Percentiles rank a stretch among this genome's conserved stretches.
phyloP scores from a whole-genome alignment of 2,888 invertebrate species.

The Alloscopus bannaensis region DNA sequence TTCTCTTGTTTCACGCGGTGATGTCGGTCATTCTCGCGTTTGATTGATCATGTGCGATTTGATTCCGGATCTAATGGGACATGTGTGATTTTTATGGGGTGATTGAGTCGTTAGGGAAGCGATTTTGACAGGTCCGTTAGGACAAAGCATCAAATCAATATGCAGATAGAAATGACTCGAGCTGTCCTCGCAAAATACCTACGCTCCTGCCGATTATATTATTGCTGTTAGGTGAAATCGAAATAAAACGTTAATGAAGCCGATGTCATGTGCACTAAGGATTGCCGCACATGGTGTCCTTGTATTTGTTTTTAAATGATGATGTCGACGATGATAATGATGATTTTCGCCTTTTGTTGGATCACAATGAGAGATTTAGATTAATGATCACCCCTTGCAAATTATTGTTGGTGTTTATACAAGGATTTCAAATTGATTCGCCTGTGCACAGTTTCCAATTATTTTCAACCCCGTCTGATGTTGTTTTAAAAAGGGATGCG shows the following conservation, averaged over 20 bases:
- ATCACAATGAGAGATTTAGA: conserved; percentile 1
- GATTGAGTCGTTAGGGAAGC: conserved; percentile 37
- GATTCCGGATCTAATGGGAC: conserved; percentile 40
- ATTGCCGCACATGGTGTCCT: conserved; percentile 21
- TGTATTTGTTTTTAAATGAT: conserved; percentile 31
- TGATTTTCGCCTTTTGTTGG: conserved; percentile 1
- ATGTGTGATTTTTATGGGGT: conserved; percentile 8
- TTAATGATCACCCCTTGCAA: background rate
- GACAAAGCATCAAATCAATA: no score
- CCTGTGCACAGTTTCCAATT: background rate
- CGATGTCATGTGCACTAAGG: conserved; percentile 14
- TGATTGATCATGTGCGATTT: conserved; percentile 36
- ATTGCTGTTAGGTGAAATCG: conserved; percentile 17
- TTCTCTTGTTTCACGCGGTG: no score
- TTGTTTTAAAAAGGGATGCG: no score
- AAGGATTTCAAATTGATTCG: background rate
- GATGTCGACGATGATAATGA: conserved; percentile 1
- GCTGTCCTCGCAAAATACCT: no score
- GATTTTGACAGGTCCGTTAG: conserved; percentile 35
- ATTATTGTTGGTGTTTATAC: conserved; percentile 4
- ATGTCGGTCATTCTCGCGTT: background rate
- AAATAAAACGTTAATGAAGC: conserved; percentile 9
- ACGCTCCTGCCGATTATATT: no score
- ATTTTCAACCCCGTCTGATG: background rate
- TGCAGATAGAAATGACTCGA: no score